Evolutionary conservation across 2,797 vertebrate species (phyloP), one percentile per base, ranked within the genome.

Genomic region (Clarias platycephalus): DNA sequence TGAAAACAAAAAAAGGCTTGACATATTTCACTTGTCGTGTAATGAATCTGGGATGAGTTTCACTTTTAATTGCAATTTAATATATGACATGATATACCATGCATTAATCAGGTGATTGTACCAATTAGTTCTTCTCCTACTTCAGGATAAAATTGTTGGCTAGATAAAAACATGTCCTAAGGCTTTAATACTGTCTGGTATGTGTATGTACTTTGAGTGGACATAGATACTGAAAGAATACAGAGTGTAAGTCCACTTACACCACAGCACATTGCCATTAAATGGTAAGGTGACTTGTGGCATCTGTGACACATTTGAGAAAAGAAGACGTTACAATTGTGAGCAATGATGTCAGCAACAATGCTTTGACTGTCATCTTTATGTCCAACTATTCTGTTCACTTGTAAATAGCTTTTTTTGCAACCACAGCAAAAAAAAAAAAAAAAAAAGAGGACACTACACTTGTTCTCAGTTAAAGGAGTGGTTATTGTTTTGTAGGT

Each of bases 391-490:
- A 26, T 40, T 90, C 85, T 88, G 80, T 81, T 80, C 78, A 86
- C 86, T 83, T 92, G 91, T 92, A 91, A 89, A 90, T 90, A 90
- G 74, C 6, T 88, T 88, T 44, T 44, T 90, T 88, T 90, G 57
- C 87, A 86, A 87, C 82, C 84, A 88, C 83, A 78, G 76, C 60
- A 83, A 88, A 70, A 87, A 84, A 86, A 86, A 82, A 88, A 88
- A 70, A 86, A 83, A 53, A 2, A 53, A 53, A 13, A 53, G 49
- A 53, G 84, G 76, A 90, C 90, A 92, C 90, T 92, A 90, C 89
- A 86, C 86, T 84, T 70, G 81, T 68, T 84, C 58, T 80, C 82
- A 86, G 80, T 89, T 87, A 76, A 74, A 83, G 71, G 28, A 80
- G 75, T 83, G 86, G 86, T 83, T 75, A 62, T 89, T 89, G 81